Percentiles rank a stretch among this genome's conserved stretches.
Conservation (phyloP, 2,797 vertebrate genomes). For the Antrozous pallidus region DNA sequence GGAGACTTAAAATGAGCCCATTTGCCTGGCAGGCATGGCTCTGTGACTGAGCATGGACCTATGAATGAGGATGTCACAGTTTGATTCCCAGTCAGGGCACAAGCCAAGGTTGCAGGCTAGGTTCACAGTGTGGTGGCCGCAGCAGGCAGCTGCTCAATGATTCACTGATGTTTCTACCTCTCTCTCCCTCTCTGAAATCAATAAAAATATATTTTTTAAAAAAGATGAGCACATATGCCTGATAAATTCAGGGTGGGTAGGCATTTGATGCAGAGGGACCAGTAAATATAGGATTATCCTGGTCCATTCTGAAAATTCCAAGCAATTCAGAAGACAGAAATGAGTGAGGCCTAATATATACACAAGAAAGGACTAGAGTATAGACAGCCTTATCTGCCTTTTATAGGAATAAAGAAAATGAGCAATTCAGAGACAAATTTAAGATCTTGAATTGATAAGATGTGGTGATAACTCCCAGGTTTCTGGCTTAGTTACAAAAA, state of each 20-base stretch:
- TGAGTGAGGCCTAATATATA: neutral
- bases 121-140: no score
- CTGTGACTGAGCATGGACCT: no score
- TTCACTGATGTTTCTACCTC: no score
- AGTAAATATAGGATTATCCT: neutral
- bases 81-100: no score
- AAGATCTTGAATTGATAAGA: neutral
- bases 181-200: no score
- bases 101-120: no score
- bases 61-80: no score
- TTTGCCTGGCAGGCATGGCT: neutral
- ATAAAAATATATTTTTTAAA: no score
- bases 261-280: neutral
- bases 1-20: neutral
- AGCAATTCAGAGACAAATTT: neutral
- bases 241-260: neutral
- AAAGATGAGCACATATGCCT: neutral
- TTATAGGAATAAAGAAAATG: neutral
- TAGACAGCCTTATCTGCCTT: neutral
- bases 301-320: neutral
- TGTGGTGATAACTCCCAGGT: neutral
- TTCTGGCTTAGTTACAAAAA: neutral
- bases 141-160: no score
- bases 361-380: neutral
- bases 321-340: slow-evolving; percentile 42